Evolutionary conservation across 2,113 vertebrate species (phyloP).

Genomic region (Romanogobio albipinnatus): DNA sequence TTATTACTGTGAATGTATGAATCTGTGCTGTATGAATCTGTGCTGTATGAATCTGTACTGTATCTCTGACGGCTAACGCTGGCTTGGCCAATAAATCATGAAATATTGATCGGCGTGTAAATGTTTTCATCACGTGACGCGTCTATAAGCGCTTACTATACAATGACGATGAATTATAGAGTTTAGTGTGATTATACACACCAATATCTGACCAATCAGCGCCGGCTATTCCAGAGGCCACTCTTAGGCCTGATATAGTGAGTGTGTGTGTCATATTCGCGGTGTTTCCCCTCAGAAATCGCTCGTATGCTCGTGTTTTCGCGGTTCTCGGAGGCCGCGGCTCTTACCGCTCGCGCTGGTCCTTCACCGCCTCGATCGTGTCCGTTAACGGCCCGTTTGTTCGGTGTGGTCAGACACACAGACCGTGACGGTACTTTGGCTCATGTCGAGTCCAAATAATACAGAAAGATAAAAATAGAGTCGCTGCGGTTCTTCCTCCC

Average conservation of each 20-base stretch:
- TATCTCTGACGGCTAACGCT: no score
- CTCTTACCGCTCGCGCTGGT: constrained; percentile 3
- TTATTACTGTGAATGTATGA: no score
- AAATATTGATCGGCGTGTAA: no score
- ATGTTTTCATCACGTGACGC: no score
- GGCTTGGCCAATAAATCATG: no score
- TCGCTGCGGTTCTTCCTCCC: constrained; percentile 23
- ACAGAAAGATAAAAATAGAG: constrained; percentile 17
- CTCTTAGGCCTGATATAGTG: rapidly evolving
- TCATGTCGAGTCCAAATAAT: constrained; percentile 27
- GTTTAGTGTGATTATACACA: background rate
- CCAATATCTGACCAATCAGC: background rate
- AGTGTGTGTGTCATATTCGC: no score
- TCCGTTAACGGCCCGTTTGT: background rate
- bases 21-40: no score
- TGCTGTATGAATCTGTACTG: no score
- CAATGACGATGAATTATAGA: background rate
- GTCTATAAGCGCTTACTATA: background rate
- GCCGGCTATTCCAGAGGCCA: no score
- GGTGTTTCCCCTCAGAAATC: no score
- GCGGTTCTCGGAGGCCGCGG: background rate
- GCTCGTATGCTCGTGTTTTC: no score
- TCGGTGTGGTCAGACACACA: background rate
- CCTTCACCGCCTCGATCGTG: background rate
- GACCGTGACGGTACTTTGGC: background rate